phyloP scores from a whole-genome alignment of 1,140 invertebrate species.

The Drepana arcuata region DNA sequence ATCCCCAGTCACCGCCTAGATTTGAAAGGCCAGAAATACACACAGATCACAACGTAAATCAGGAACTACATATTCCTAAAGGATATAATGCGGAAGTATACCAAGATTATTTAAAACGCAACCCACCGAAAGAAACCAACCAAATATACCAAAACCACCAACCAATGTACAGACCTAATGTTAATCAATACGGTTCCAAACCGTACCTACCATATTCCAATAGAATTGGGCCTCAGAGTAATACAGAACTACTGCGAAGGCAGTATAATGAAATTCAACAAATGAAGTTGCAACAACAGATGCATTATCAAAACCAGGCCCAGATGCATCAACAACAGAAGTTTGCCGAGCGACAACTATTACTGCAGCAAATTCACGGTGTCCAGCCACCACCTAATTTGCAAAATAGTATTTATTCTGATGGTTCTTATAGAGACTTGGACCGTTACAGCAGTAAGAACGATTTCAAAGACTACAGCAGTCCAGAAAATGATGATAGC shows the following conservation, averaged over 20 bases:
- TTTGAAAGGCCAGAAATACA: slow-evolving; percentile 46
- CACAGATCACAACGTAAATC: slow-evolving; percentile 58
- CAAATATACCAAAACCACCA: slow-evolving; percentile 73
- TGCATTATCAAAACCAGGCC: slow-evolving; percentile 75
- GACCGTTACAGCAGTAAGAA: slow-evolving; percentile 62
- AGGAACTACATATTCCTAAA: slow-evolving; percentile 60
- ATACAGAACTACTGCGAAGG: slow-evolving; percentile 70
- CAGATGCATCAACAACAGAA: slow-evolving; percentile 75
- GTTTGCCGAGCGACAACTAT: slow-evolving; percentile 73
- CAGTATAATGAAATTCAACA: slow-evolving; percentile 76
- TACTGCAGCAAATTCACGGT: slow-evolving; percentile 67
- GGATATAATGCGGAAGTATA: slow-evolving; percentile 69
- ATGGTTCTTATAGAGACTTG: slow-evolving; percentile 53
- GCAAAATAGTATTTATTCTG: slow-evolving; percentile 63
- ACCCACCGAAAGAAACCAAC: slow-evolving; percentile 69
- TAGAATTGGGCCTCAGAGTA: slow-evolving; percentile 68
- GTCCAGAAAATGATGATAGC: slow-evolving; percentile 40
- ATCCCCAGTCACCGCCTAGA: slow-evolving; percentile 50
- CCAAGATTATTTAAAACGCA: slow-evolving; percentile 69
- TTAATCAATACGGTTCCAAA: slow-evolving; percentile 58
- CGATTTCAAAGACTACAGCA: slow-evolving; percentile 55
- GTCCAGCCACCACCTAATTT: slow-evolving; percentile 65
- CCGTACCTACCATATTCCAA: slow-evolving; percentile 65
- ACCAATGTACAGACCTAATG: slow-evolving; percentile 59
- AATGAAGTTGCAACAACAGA: slow-evolving; percentile 74